Percentiles rank a stretch among this genome's conserved stretches.
phyloP scores from a whole-genome alignment of 2,113 vertebrate genomes.

The Macroglossus sobrinus region DNA sequence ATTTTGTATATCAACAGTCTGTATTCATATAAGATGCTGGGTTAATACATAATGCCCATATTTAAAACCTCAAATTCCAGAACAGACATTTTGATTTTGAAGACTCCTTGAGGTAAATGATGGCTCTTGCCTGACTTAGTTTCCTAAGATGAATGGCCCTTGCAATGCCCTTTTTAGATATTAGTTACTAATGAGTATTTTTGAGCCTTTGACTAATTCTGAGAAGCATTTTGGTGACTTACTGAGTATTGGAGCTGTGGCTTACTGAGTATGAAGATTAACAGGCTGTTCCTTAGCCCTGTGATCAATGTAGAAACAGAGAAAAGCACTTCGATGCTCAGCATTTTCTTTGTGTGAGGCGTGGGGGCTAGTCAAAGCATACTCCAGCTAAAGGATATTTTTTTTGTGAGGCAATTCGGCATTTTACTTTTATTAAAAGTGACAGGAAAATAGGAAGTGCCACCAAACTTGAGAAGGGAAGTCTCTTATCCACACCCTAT shows the following conservation, averaged over 20 bases:
- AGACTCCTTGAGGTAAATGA: constrained; percentile 41
- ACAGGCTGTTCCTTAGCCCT: constrained; percentile 15
- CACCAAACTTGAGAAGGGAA: background rate
- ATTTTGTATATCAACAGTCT: background rate
- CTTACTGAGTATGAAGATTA: constrained; percentile 30
- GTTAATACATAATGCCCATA: background rate
- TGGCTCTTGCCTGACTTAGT: background rate
- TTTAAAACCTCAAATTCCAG: constrained; percentile 33
- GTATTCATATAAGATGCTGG: background rate
- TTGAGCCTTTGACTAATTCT: constrained; percentile 56
- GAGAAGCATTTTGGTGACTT: constrained; percentile 49
- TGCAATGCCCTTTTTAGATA: constrained; percentile 44
- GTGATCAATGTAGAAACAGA: background rate
- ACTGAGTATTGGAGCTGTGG: constrained; percentile 39
- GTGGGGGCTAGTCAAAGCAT: background rate
- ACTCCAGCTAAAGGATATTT: background rate
- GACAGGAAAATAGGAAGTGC: background rate
- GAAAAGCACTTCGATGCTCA: background rate
- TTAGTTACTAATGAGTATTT: constrained; percentile 60
- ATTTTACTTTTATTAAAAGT: constrained; percentile 37
- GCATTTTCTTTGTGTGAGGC: background rate
- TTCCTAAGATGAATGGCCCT: constrained; percentile 26
- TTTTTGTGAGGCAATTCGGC: constrained; percentile 18
- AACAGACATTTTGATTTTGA: constrained; percentile 2
- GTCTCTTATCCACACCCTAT: background rate